Evolutionary conservation across 2,888 invertebrate genomes (phyloP).

Genomic region (Ochlodes sylvanus): DNA sequence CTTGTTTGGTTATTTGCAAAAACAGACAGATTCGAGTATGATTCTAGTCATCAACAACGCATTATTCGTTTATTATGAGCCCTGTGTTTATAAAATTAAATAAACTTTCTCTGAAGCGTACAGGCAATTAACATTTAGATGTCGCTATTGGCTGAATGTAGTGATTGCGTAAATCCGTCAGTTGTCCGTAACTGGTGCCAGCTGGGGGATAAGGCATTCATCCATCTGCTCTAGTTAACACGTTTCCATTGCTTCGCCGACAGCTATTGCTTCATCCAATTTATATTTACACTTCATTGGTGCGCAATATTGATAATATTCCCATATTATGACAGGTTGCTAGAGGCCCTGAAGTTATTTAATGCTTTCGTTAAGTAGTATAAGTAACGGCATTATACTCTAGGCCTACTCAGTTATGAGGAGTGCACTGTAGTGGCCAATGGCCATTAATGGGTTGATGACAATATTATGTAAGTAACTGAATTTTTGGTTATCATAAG

Average conservation of each 20-base stretch:
- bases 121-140: conserved; percentile 37
- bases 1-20: no score
- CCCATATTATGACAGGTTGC: no score
- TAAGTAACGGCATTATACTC: no score
- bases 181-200: conserved; percentile 48
- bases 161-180: conserved; percentile 57
- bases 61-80: neutral
- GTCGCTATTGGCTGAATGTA: conserved; percentile 34
- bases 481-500: no score
- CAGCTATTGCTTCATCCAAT: conserved; percentile 28
- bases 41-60: no score
- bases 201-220: conserved; percentile 31
- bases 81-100: conserved; percentile 4
- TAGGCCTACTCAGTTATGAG: no score
- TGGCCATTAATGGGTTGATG: no score
- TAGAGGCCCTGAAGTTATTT: no score
- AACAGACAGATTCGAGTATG: no score
- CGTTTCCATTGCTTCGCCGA: conserved; percentile 19
- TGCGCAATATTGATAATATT: conserved; percentile 7
- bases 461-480: no score
- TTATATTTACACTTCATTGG: conserved; percentile 22
- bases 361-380: no score
- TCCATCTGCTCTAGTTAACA: conserved; percentile 32
- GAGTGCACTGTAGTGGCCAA: no score
- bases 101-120: conserved; percentile 18